phyloP scores from a whole-genome alignment of 2,113 vertebrate species.

The Rissa tridactyla region DNA sequence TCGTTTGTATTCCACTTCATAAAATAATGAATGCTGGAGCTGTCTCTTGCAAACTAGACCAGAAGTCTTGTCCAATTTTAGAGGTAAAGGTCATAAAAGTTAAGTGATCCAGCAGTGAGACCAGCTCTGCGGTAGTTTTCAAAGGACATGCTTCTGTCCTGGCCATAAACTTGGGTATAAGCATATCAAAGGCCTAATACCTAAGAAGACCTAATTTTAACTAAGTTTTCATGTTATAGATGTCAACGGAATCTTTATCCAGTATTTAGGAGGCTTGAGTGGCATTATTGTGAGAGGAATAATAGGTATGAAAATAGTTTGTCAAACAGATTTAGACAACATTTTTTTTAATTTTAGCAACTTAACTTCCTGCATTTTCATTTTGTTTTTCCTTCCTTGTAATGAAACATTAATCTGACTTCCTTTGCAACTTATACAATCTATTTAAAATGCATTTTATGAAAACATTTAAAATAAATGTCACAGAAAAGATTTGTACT shows the following conservation, averaged over 20 bases:
- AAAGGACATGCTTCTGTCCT: slow-evolving; percentile 73
- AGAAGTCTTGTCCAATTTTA: slow-evolving; percentile 72
- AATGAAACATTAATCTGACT: neutral
- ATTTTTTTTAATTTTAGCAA: neutral
- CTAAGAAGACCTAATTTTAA: slow-evolving; percentile 70
- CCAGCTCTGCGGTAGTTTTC: slow-evolving; percentile 70
- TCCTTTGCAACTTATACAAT: neutral
- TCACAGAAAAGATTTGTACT: neutral
- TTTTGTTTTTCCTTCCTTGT: neutral
- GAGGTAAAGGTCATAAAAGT: slow-evolving; percentile 80
- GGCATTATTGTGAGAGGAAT: neutral
- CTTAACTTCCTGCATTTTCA: neutral
- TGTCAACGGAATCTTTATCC: neutral
- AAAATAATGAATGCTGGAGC: slow-evolving; percentile 68
- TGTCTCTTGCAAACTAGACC: slow-evolving; percentile 74
- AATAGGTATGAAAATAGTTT: neutral
- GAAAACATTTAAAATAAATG: neutral
- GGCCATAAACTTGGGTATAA: slow-evolving; percentile 53
- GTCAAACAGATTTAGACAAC: neutral
- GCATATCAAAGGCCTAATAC: slow-evolving; percentile 75
- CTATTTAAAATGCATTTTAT: neutral
- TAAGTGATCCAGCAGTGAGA: slow-evolving; percentile 86
- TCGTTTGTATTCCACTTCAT: slow-evolving; percentile 73
- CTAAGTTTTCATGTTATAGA: neutral
- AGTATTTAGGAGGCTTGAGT: neutral